These are phyloP conservation scores for Butastur rufipennis DNA, from an alignment of 2,113 vertebrate species.

Conservation along the genomic window DNA sequence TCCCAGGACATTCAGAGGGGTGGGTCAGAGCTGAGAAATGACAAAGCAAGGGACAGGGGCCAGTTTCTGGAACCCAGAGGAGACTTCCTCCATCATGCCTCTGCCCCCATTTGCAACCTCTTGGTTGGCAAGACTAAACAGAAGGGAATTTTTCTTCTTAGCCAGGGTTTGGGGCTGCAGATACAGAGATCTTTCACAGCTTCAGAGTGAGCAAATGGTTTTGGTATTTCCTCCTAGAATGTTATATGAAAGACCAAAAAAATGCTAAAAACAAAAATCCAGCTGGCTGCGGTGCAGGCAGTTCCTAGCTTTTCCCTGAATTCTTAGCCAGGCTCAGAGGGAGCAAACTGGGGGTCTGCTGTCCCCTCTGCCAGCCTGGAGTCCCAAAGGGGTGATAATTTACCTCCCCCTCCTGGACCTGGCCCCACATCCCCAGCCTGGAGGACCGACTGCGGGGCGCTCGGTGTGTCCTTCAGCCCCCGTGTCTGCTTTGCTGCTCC, in stretches of 20 bases:
- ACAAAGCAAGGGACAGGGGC: not conserved
- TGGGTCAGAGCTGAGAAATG: not conserved
- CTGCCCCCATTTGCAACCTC: not conserved
- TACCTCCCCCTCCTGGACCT: not conserved
- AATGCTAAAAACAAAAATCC: not conserved
- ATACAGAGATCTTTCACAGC: not conserved
- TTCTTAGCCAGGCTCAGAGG: not conserved
- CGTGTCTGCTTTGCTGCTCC: not conserved
- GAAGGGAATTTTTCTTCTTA: not conserved
- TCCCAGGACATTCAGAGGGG: not conserved
- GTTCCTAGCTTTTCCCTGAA: not conserved
- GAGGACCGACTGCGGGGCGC: not conserved
- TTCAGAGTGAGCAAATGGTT: not conserved
- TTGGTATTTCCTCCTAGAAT: constrained; percentile 36
- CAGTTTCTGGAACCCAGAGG: not conserved
- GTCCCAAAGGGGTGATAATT: not conserved
- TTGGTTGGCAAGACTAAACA: not conserved
- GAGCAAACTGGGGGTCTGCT: not conserved
- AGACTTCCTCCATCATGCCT: not conserved
- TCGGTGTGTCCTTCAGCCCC: not conserved
- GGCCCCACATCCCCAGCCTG: not conserved
- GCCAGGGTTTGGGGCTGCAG: not conserved
- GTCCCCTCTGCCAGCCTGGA: not conserved
- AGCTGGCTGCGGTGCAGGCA: not conserved
- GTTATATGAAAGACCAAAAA: not conserved